Evolutionary conservation across 1,140 invertebrate species (phyloP), one percentile per base, ranked within the genome.

Genomic region (Dysdera silvatica): DNA sequence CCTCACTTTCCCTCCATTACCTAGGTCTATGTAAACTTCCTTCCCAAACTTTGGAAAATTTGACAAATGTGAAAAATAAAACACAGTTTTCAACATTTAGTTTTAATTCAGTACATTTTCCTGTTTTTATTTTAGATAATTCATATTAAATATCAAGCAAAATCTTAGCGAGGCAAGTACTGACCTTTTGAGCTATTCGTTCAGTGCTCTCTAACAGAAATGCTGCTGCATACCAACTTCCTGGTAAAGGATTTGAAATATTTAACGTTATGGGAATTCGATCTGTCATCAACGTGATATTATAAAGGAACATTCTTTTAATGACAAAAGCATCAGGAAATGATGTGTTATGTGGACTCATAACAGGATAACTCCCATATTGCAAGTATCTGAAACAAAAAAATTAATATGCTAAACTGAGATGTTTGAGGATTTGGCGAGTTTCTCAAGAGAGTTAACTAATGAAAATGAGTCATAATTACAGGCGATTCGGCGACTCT

Each of bases 201-300:
- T 81, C 74, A 71, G 82, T 79, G 76, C 76, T 79, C 65, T 79
- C 87, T 29, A 84, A 82, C 59, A 87, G 77, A 75, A 88, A 89
- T 6, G 84, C 85, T 31, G 87, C 80, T 1, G 83, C 85, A 76
- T 85, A 91, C 86, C 88, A 91, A 68, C 84, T 83, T 2, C 88
- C 88, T 0, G 87, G 81, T 10, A 82, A 74, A 0, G 88, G 88
- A 45, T 65, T 68, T 12, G 61, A 55, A 20, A 70, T 51, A 45
- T 66, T 67, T 45, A 71, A 65, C 12, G 26, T 16, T 3, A 61
- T 40, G 16, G 57, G 49, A 32, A 48, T 23, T 20, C 28, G 26
- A 48, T 70, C 52, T 47, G 59, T 65, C 31, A 66, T 40, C 26
- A 68, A 31, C 18, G 64, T 35, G 20, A 70, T 18, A n/a, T 60